Evolutionary conservation across 2,113 vertebrate species (phyloP).

Genomic region (Erpornis zantholeuca): DNA sequence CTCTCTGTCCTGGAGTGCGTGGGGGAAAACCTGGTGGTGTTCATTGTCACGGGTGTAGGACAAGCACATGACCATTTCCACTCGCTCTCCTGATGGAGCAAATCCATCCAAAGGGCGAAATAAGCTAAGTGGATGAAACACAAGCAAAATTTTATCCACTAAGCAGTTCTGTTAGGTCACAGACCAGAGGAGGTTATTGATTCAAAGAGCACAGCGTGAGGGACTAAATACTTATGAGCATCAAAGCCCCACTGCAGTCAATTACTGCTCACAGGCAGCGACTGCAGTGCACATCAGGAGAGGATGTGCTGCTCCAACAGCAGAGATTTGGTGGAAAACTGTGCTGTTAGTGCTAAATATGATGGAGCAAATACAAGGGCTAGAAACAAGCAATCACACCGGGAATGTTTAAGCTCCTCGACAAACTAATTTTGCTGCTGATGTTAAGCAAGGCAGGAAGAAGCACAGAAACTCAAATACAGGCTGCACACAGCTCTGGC

Average conservation of each 20-base stretch:
- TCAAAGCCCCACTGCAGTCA: not conserved
- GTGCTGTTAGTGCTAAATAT: not conserved
- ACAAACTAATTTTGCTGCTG: not conserved
- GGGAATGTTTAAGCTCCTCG: not conserved
- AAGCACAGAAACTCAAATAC: not conserved
- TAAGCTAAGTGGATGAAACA: not conserved
- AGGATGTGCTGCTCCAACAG: not conserved
- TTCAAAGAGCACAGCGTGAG: not conserved
- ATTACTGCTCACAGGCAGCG: not conserved
- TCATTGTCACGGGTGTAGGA: not conserved
- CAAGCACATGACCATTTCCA: not conserved
- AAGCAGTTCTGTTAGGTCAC: constrained; percentile 10
- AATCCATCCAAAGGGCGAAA: not conserved
- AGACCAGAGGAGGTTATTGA: constrained; percentile 11
- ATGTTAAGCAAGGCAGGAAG: not conserved
- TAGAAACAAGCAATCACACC: not conserved
- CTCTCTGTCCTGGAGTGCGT: accelerated
- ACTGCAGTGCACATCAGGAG: not conserved
- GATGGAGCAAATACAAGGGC: not conserved
- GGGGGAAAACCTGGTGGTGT: not conserved
- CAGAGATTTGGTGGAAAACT: not conserved
- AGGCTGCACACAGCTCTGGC: not conserved
- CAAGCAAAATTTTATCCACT: not conserved
- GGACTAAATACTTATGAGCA: not conserved
- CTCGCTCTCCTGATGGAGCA: not conserved